Conservation (phyloP, 2,797 vertebrate genomes). For the Ptychadena robeensis region DNA sequence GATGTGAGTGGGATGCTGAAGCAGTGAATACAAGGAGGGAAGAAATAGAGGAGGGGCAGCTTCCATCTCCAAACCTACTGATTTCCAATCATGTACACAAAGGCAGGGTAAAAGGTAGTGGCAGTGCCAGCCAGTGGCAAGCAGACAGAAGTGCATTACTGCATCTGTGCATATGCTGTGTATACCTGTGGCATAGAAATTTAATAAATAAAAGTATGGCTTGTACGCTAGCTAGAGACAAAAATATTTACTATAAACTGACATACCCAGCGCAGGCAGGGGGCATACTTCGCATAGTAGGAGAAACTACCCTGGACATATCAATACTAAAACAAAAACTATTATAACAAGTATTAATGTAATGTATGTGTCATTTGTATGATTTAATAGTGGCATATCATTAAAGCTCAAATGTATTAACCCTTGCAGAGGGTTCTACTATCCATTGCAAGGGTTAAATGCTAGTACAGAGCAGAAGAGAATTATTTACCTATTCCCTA, state of each 20-base stretch:
- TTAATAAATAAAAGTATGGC: neutral
- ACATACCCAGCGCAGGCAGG: too few relatives aligned
- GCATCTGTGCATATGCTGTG: slow-evolving; percentile 8
- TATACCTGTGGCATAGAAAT: slow-evolving; percentile 31
- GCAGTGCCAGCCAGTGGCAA: slow-evolving; percentile 46
- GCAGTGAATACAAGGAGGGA: slow-evolving; percentile 35
- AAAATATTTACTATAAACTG: neutral
- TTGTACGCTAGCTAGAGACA: neutral
- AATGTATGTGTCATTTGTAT: too few relatives aligned
- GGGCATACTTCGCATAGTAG: too few relatives aligned
- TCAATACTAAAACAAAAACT: too few relatives aligned
- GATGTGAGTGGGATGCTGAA: slow-evolving; percentile 59
- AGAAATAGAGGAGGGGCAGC: slow-evolving; percentile 40
- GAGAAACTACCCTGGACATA: too few relatives aligned
- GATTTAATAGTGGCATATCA: too few relatives aligned
- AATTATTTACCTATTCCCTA: too few relatives aligned
- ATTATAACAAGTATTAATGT: too few relatives aligned
- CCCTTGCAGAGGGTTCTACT: too few relatives aligned
- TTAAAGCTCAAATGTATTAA: too few relatives aligned
- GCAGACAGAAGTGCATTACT: slow-evolving; percentile 18
- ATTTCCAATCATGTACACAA: slow-evolving; percentile 47
- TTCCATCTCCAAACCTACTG: slow-evolving; percentile 46
- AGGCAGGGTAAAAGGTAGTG: slow-evolving; percentile 48
- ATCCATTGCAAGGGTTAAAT: too few relatives aligned
- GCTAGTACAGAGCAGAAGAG: too few relatives aligned